Evolutionary conservation across 2,113 vertebrate species (phyloP), one percentile per base, ranked within the genome.

Genomic region (Peromyscus maniculatus): DNA sequence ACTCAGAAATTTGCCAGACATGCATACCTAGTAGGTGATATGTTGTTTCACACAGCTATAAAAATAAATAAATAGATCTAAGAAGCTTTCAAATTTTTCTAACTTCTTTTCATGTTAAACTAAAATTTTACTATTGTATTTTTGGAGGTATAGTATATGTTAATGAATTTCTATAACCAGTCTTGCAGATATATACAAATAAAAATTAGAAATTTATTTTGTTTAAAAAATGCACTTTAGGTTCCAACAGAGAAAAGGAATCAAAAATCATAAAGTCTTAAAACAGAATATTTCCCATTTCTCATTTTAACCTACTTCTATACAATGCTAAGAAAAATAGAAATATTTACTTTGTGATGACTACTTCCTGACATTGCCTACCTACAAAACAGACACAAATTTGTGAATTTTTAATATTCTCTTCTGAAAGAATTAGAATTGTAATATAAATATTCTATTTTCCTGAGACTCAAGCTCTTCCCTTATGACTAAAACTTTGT

Each of bases 391-490:
- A 49, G 43, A 12, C 15, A 6, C 28, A 4, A 77, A 77, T 46
- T 49, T 28, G n/a, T 22, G 19, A 74, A 22, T 22, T 39, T 36
- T 36, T 72, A 22, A 22, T 8, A 39, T 39, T 74, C 7, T 74
- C 19, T 39, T 22, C 19, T 39, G n/a, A 22, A 74, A 74, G 7
- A 74, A 74, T 74, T 22, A 22, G 3, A 74, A 74, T 39, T 10
- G 10, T 8, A 39, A n/a, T 39, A 74, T 22, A 22, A 74, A 22
- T 22, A 39, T 74, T 74, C 19, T 43, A 78, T 33, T 31, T 64
- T 7, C 1, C 24, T 57, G 33, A 3, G 4, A 87, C 9, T 16
- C 1, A 0, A 10, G 0, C 11, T 8, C 43, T 10, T 36, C 55
- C 26, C 22, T 74, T 17, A 1, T 11, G 39, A 57, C 4, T 84